Base-by-base conservation (phyloP, 2,888 invertebrate genomes). In the Xestia c-nigrum region DNA sequence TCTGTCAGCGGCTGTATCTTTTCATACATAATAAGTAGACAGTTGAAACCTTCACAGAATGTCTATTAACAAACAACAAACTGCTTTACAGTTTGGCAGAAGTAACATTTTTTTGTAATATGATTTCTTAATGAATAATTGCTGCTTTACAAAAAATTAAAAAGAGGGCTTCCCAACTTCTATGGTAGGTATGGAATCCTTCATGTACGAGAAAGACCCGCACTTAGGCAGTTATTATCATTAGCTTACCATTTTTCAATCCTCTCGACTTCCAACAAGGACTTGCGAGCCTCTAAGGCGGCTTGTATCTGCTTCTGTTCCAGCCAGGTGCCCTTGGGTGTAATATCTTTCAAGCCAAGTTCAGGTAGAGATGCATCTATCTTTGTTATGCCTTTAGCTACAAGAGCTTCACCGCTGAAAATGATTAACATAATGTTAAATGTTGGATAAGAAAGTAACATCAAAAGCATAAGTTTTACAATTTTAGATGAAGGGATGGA, bases 231-330 rank as follows among this genome's bases (percentile, higher is more conserved):
- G 47, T 16, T 47, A 19, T 59, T 61, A 19, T 31, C 31, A 31
- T 38, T 19, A 0, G 31, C 43, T 16, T 92, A 97, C 97, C 92
- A 88, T 91, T 97, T 97, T 82, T 97, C 97, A 78, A 97, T 97
- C 85, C 97, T 96, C 87, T 97, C 97, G 3, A 97, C 95, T 87
- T 95, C 96, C 66, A 97, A 90, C 40, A 97, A 89, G 59, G 95
- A 93, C 88, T 97, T 97, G 52, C 97, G 94, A 14, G 96, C 95
- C 78, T 97, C 97, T 59, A 97, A 89, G 16, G 97, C 96, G 59
- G 96, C 95, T 87, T 97, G 97, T 75, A 97, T 94, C 88, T 97
- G 97, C 91, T 97, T 97, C 80, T 96, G 94, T 85, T 97, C 97
- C 19, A 97, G 90, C 97, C 97, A 97, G 0, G 97, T 96, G 14